These are phyloP conservation scores for Heterohyrax brucei DNA, from an alignment of 2,797 vertebrate genomes.

Conservation along the genomic window DNA sequence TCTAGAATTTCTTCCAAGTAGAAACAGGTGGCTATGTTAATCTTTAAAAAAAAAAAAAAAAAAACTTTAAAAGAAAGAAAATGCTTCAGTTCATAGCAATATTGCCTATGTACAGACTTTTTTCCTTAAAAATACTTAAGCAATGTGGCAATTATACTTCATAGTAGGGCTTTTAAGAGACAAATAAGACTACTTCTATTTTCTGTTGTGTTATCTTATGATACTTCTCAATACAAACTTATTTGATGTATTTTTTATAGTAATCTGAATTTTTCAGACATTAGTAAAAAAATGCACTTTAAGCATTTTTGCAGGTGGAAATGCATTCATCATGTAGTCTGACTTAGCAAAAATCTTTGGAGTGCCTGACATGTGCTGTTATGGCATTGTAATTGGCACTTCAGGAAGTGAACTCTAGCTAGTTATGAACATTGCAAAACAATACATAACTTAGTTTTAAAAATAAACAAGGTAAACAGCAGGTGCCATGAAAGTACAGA, in stretches of 20 bases:
- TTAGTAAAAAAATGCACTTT: background rate
- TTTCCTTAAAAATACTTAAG: conserved; percentile 48
- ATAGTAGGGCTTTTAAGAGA: background rate
- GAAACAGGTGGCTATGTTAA: conserved; percentile 77
- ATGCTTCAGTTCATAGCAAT: conserved; percentile 55
- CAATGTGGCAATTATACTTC: background rate
- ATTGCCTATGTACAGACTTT: conserved; percentile 36
- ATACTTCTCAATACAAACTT: background rate
- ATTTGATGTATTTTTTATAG: background rate
- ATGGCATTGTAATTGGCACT: background rate
- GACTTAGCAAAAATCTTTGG: background rate
- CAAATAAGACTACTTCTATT: background rate
- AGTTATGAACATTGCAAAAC: background rate
- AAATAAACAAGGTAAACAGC: background rate
- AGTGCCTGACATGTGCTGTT: background rate
- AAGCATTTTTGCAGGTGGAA: background rate
- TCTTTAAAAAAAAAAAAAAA: conserved; percentile 69
- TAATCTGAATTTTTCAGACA: background rate
- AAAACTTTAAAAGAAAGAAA: conserved; percentile 73
- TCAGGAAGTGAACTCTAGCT: background rate
- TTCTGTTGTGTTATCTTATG: background rate
- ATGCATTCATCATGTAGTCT: background rate
- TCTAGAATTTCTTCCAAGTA: conserved; percentile 76
- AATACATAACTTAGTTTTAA: background rate
- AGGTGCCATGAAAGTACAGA: background rate